Percentiles rank a stretch among this genome's conserved stretches.
phyloP scores from a whole-genome alignment of 2,113 vertebrate species.

The Oncorhynchus gorbuscha region DNA sequence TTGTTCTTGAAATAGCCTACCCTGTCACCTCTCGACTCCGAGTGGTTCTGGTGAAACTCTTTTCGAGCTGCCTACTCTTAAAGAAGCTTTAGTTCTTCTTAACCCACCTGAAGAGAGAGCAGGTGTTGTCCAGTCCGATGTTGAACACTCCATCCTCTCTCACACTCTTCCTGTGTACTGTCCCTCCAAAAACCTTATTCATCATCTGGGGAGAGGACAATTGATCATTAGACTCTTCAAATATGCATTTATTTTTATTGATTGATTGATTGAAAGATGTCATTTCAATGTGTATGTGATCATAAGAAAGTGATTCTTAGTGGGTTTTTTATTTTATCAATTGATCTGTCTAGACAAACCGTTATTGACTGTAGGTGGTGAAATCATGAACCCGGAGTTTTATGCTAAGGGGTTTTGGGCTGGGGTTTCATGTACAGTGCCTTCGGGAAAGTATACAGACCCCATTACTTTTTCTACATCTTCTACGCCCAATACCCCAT shows the following conservation, averaged over 20 bases:
- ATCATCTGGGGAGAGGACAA: conserved; percentile 83
- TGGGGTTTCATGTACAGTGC: too few relatives aligned
- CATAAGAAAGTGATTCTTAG: too few relatives aligned
- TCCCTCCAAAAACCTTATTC: conserved; percentile 98
- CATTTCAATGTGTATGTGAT: too few relatives aligned
- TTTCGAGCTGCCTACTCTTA: not conserved
- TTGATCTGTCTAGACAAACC: too few relatives aligned
- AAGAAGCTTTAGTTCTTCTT: not conserved
- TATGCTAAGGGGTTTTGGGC: too few relatives aligned
- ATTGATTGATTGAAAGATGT: too few relatives aligned
- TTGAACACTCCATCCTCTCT: conserved; percentile 96
- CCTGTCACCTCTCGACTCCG: not conserved
- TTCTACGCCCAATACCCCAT: too few relatives aligned
- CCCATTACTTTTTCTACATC: too few relatives aligned
- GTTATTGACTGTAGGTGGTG: too few relatives aligned
- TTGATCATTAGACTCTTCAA: conserved; percentile 7
- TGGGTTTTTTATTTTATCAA: too few relatives aligned
- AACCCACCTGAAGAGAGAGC: conserved; percentile 91
- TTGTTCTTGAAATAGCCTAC: not conserved
- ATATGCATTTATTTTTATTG: not conserved
- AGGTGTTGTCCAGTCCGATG: conserved; percentile 90
- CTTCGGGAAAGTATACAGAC: too few relatives aligned
- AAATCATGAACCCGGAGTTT: too few relatives aligned
- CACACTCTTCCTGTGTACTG: conserved; percentile 93
- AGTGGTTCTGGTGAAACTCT: not conserved